phyloP scores from a whole-genome alignment of 2,888 invertebrate species.

The Scaptomyza tumidula region DNA sequence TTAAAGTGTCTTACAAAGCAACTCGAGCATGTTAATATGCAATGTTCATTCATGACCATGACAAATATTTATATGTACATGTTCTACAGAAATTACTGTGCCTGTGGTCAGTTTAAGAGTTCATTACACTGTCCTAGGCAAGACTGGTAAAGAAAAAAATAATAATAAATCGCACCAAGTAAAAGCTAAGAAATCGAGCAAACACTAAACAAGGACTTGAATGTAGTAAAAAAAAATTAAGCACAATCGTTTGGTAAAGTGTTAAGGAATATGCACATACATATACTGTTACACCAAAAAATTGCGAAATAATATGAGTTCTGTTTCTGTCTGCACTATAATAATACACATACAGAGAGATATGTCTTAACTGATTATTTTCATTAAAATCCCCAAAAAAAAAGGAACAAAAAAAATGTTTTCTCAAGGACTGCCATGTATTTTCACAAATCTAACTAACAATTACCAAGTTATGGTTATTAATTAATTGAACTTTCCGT shows the following conservation, averaged over 20 bases:
- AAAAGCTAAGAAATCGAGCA: neutral
- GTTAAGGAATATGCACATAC: too few relatives aligned
- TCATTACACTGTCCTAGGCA: slow-evolving; percentile 34
- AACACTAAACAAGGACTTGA: neutral
- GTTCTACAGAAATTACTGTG: slow-evolving; percentile 5
- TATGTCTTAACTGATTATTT: too few relatives aligned
- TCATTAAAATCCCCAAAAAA: too few relatives aligned
- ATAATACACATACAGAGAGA: too few relatives aligned
- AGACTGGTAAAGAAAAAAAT: neutral
- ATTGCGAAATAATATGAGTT: too few relatives aligned
- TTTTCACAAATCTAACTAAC: too few relatives aligned
- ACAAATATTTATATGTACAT: slow-evolving; percentile 38
- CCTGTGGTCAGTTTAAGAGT: slow-evolving; percentile 18
- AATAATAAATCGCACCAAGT: neutral
- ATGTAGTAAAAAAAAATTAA: neutral
- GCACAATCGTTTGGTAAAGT: neutral
- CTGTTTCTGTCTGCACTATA: too few relatives aligned
- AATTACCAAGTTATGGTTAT: too few relatives aligned
- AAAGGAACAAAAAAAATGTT: too few relatives aligned
- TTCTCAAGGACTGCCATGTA: too few relatives aligned
- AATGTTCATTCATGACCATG: slow-evolving; percentile 27
- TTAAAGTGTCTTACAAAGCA: slow-evolving; percentile 19
- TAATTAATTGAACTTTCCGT: neutral
- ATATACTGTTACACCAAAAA: neutral
- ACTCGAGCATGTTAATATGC: slow-evolving; percentile 16